phyloP scores from a whole-genome alignment of 2,797 vertebrate genomes.

The Sebastes umbrosus region DNA sequence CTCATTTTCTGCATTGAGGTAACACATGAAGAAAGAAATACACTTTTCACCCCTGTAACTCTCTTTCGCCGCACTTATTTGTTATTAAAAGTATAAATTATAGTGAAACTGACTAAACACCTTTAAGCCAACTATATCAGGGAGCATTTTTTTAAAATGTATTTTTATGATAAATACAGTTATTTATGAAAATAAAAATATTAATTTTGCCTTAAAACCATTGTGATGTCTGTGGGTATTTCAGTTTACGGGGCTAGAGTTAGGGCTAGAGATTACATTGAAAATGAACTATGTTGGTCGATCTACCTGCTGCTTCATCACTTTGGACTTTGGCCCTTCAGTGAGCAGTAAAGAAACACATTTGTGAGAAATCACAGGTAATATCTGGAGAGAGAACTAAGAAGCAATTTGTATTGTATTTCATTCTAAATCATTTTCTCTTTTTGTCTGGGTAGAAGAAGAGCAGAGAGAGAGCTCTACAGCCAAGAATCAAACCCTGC shows the following conservation, averaged over 20 bases:
- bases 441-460: conserved; percentile 5
- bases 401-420: neutral
- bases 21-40: no score
- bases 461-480: neutral
- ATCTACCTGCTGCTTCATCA: neutral
- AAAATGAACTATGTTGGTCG: neutral
- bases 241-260: no score
- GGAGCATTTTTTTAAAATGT: accelerated
- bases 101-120: no score
- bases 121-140: no score
- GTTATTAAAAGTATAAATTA: no score
- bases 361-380: neutral
- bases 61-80: no score
- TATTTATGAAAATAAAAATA: no score
- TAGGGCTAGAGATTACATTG: neutral
- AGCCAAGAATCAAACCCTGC: conserved; percentile 23
- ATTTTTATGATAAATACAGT: no score
- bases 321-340: neutral
- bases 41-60: no score
- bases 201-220: no score
- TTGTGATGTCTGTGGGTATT: no score
- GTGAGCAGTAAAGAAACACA: neutral
- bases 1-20: no score
- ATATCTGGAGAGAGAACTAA: neutral
- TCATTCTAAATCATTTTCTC: neutral